phyloP scores from a whole-genome alignment of 1,140 invertebrate genomes.

The Choristoneura fumiferana region DNA sequence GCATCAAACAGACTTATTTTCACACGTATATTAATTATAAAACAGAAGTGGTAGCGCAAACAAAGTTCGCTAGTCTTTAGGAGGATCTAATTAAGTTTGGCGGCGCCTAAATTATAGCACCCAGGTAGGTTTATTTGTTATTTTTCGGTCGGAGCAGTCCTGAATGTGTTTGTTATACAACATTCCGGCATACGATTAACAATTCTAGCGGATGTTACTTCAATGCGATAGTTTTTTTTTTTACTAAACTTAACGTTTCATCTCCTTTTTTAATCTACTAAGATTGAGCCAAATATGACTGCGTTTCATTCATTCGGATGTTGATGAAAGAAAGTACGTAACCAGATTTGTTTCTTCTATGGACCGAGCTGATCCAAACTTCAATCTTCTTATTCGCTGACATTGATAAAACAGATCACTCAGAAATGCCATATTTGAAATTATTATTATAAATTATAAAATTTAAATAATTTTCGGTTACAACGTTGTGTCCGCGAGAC shows the following conservation, averaged over 20 bases:
- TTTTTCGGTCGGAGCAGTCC: slow-evolving; percentile 2
- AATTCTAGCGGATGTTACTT: slow-evolving; percentile 1
- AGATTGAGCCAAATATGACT: too few species aligned
- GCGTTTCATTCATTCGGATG: too few species aligned
- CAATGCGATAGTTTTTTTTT: background rate
- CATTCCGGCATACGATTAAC: slow-evolving; percentile 22
- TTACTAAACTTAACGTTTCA: slow-evolving; percentile 2
- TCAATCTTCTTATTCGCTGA: too few species aligned
- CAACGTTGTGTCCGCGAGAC: too few species aligned
- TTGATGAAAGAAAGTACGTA: too few species aligned
- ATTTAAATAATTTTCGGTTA: background rate
- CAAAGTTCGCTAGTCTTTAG: slow-evolving; percentile 19
- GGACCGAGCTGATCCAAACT: too few species aligned
- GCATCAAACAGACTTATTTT: slow-evolving; percentile 8
- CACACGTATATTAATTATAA: slow-evolving; percentile 4
- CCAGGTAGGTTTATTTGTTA: background rate
- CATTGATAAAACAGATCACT: background rate
- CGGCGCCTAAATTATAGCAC: slow-evolving; percentile 25
- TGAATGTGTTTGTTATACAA: slow-evolving; percentile 23
- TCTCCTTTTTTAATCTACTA: too few species aligned
- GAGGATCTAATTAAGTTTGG: slow-evolving; percentile 27
- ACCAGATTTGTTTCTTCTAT: too few species aligned
- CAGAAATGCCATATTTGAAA: background rate
- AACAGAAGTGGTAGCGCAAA: background rate
- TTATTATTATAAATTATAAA: slow-evolving; percentile 19